A percentile compares a stretch with the other conserved stretches of the same genome.
These are phyloP conservation scores for Drosophila pseudotakahashii DNA, from an alignment of 2,888 invertebrate genomes.

Conservation along the genomic window DNA sequence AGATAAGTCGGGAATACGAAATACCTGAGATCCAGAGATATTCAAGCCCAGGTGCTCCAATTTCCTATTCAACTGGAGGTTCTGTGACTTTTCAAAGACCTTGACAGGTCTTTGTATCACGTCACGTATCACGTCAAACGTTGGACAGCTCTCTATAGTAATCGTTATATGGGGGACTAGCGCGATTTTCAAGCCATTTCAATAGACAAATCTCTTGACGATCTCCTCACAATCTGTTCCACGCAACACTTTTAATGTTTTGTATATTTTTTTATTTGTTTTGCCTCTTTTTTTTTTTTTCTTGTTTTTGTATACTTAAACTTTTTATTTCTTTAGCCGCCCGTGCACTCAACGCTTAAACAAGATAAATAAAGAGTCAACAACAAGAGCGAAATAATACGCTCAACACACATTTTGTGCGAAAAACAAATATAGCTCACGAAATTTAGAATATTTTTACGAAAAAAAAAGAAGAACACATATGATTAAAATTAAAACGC, in stretches of 20 bases:
- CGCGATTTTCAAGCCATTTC: conserved; percentile 25
- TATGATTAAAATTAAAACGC: conserved; percentile 74
- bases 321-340: conserved; percentile 34
- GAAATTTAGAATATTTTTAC: conserved; percentile 52
- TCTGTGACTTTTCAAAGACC: conserved; percentile 69
- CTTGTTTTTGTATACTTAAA: conserved; percentile 37
- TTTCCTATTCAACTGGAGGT: conserved; percentile 46
- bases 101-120: no score
- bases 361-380: conserved; percentile 37
- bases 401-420: conserved; percentile 60
- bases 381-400: conserved; percentile 37
- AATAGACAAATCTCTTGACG: conserved; percentile 19
- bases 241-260: conserved; percentile 24
- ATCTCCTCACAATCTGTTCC: conserved; percentile 19
- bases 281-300: conserved; percentile 23
- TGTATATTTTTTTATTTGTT: conserved; percentile 37
- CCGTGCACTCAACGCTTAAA: conserved; percentile 40
- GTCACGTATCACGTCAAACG: conserved; percentile 30
- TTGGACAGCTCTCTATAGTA: conserved; percentile 1
- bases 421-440: conserved; percentile 29
- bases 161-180: conserved; percentile 19
- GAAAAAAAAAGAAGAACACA: conserved; percentile 11
- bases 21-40: conserved; percentile 38
- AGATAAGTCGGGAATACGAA: conserved; percentile 19
- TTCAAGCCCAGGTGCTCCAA: conserved; percentile 43